phyloP scores from a whole-genome alignment of 2,888 invertebrate genomes.

The Limnephilus auricula region DNA sequence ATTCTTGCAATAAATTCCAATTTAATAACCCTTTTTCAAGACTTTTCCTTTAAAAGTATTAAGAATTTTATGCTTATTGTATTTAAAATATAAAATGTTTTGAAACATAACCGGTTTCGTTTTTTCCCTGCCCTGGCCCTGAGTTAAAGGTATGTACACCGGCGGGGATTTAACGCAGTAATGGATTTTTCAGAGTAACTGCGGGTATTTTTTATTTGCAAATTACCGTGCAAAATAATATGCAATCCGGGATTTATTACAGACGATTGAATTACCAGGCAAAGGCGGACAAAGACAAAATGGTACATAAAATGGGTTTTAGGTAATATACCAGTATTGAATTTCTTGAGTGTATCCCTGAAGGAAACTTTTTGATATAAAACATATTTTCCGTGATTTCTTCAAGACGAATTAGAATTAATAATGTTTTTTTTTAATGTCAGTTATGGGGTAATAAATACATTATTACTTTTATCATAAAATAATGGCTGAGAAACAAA shows the following conservation, averaged over 20 bases:
- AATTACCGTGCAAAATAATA: background rate
- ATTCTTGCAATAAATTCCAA: too few relatives aligned
- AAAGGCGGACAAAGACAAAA: background rate
- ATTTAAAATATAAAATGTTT: too few relatives aligned
- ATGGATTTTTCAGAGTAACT: background rate
- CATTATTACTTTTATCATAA: too few relatives aligned
- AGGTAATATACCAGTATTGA: background rate
- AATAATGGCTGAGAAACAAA: too few relatives aligned
- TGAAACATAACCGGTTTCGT: too few relatives aligned
- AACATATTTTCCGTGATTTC: background rate
- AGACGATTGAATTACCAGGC: background rate
- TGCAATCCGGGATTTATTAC: background rate
- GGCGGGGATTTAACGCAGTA: background rate
- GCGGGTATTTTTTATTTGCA: background rate
- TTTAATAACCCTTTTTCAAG: too few relatives aligned
- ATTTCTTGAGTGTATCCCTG: background rate
- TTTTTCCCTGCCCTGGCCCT: background rate
- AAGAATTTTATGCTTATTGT: too few relatives aligned
- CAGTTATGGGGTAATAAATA: too few relatives aligned
- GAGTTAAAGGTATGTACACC: background rate
- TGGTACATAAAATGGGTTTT: background rate
- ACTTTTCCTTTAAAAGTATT: too few relatives aligned
- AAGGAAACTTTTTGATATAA: background rate
- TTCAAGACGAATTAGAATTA: background rate
- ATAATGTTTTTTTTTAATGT: too few relatives aligned